Percentiles rank a stretch among this genome's conserved stretches.
Evolutionary conservation across 2,797 vertebrate genomes (phyloP).

Genomic region (Scleropages formosus): DNA sequence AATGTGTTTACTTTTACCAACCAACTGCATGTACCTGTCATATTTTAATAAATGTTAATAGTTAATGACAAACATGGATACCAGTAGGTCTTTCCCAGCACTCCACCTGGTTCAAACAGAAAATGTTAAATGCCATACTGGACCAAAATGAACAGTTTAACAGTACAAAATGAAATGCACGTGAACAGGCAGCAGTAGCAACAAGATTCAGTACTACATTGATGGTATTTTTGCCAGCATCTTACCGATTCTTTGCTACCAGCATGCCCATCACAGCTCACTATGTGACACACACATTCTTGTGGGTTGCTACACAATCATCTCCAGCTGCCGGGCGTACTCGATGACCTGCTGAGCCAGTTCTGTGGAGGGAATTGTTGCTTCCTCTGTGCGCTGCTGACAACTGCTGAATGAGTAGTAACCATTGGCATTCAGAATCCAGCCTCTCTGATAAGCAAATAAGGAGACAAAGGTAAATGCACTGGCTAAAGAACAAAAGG

Average conservation of each 20-base stretch:
- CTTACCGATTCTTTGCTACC: too few species aligned
- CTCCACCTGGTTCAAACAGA: too few species aligned
- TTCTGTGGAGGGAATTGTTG: conserved; percentile 87
- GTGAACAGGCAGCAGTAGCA: too few species aligned
- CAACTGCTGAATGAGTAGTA: conserved; percentile 86
- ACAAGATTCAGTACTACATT: too few species aligned
- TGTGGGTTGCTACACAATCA: conserved; percentile 81
- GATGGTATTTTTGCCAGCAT: conserved; percentile 65
- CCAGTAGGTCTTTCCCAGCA: too few species aligned
- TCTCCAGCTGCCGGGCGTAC: conserved; percentile 92
- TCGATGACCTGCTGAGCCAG: conserved; percentile 93
- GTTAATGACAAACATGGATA: too few species aligned
- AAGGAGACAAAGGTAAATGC: not conserved
- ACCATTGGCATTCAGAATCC: conserved; percentile 79
- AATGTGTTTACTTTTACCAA: too few species aligned
- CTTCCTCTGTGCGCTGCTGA: conserved; percentile 88
- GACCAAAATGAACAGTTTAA: conserved; percentile 29
- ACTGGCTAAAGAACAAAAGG: not conserved
- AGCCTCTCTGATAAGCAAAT: conserved; percentile 76
- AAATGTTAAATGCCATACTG: conserved; percentile 50
- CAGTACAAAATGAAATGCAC: too few species aligned
- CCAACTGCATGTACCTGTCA: too few species aligned
- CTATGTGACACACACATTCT: too few species aligned
- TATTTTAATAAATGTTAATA: too few species aligned
- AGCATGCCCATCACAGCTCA: too few species aligned